Percentiles rank a stretch among this genome's conserved stretches.
phyloP scores from a whole-genome alignment of 2,888 invertebrate species.

The Xylophagus ater region DNA sequence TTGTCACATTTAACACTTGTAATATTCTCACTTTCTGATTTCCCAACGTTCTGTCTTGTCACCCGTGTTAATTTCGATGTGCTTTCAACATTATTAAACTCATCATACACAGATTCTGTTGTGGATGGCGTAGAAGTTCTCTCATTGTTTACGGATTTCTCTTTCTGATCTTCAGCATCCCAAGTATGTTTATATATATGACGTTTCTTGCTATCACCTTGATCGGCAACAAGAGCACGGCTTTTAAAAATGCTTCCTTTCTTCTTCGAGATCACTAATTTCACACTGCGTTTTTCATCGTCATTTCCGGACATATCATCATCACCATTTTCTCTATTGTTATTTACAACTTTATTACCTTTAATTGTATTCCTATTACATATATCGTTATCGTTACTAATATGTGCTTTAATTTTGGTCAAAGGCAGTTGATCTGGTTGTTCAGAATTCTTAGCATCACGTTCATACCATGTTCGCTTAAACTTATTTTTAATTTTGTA shows the following conservation, averaged over 20 bases:
- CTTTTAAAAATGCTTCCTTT: slow-evolving; percentile 87
- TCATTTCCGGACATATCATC: slow-evolving; percentile 24
- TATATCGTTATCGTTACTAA: slow-evolving; percentile 10
- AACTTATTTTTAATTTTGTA: slow-evolving; percentile 35
- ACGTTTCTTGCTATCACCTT: slow-evolving; percentile 49
- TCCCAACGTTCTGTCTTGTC: slow-evolving; percentile 11
- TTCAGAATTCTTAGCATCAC: slow-evolving; percentile 16
- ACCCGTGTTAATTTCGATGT: slow-evolving; percentile 13
- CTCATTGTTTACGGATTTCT: slow-evolving; percentile 26
- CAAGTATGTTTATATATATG: slow-evolving; percentile 83
- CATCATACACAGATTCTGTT: slow-evolving; percentile 27
- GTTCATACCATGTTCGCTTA: slow-evolving; percentile 32
- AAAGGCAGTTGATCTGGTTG: slow-evolving; percentile 19
- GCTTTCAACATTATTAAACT: slow-evolving; percentile 29
- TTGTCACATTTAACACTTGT: slow-evolving; percentile 31
- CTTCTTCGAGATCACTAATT: slow-evolving; percentile 65
- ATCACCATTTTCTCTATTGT: slow-evolving; percentile 13
- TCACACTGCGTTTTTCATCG: slow-evolving; percentile 48
- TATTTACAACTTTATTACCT: slow-evolving; percentile 15
- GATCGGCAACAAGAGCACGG: slow-evolving; percentile 49
- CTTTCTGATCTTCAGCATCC: slow-evolving; percentile 60
- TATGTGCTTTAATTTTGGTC: slow-evolving; percentile 5
- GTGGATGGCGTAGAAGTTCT: slow-evolving; percentile 17
- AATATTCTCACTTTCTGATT: slow-evolving; percentile 22
- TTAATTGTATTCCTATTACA: slow-evolving; percentile 10